phyloP scores from a whole-genome alignment of 2,797 vertebrate genomes.

The Botia almorhae region DNA sequence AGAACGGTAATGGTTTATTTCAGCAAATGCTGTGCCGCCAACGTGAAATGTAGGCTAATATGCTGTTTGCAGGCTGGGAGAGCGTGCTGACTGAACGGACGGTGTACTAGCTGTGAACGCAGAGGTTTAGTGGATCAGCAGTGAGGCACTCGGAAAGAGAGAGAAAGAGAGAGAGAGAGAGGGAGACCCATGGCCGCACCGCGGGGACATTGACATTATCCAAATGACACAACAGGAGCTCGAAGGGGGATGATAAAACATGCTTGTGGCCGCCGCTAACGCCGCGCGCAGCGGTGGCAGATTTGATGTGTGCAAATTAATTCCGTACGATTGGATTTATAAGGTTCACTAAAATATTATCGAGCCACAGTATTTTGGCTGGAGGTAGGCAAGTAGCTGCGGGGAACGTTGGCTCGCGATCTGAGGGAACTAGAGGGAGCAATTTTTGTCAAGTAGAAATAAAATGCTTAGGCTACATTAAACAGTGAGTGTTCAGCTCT shows the following conservation, averaged over 20 bases:
- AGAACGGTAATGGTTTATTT: conserved; percentile 68
- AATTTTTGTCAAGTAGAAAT: conserved; percentile 48
- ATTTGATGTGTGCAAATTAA: conserved; percentile 76
- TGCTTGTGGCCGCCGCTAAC: conserved; percentile 66
- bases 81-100: conserved; percentile 70
- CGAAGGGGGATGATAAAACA: conserved; percentile 73
- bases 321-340: conserved; percentile 73
- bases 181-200: conserved; percentile 69
- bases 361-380: conserved; percentile 60
- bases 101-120: conserved; percentile 25
- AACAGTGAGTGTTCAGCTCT: conserved; percentile 39
- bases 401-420: conserved; percentile 48
- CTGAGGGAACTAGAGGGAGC: conserved; percentile 43
- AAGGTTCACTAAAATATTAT: conserved; percentile 69
- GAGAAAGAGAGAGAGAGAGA: conserved; percentile 2
- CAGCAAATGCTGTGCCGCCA: conserved; percentile 69
- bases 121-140: conserved; percentile 76
- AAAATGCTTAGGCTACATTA: conserved; percentile 44
- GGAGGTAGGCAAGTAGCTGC: conserved; percentile 55
- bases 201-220: conserved; percentile 78
- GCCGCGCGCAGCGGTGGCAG: conserved; percentile 59
- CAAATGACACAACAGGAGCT: conserved; percentile 76
- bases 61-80: conserved; percentile 71
- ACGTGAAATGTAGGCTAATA: conserved; percentile 75
- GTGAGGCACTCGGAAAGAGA: conserved; percentile 55